Evolutionary conservation across 2,888 invertebrate genomes (phyloP), one percentile per base, ranked within the genome.

Genomic region (Cantharis lateralis): DNA sequence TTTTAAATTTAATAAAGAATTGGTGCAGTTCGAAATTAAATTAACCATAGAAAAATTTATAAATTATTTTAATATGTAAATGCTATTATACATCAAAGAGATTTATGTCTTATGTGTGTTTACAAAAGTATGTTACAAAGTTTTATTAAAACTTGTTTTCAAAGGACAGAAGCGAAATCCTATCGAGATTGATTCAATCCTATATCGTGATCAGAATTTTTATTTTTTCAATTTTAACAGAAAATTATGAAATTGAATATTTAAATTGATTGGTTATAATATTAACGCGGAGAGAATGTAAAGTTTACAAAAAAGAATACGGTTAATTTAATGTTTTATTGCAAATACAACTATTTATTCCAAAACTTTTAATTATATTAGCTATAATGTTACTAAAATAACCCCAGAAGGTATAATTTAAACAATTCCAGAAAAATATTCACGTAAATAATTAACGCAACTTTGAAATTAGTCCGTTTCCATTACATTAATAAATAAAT

Each of bases 101-200:
- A 48, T 48, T 48, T 48, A 48, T 48, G 48, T 48, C 48, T 48
- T 48, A 48, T 48, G 48, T 48, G 48, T 48, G 48, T 48, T 48
- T 48, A 48, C 48, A 63, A 63, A 63, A 63, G 18, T 63, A 63
- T 63, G 63, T 63, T 63, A 73, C 62, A 68, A 79, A 63, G 77
- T 74, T 74, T 74, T 74, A 74, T 77, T 79, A 77, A 79, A 77
- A 77, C 77, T 76, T 74, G 76, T 79, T 74, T 77, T 76, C 48
- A 74, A 71, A 74, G 79, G 77, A 74, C 74, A 64, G 77, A 74
- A 73, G 70, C 76, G 70, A 79, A 79, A 77, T 77, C 74, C 77
- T 75, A 70, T 77, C 75, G 68, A 77, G 75, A 77, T 79, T 79
- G 79, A 79, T 77, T 79, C 79, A 79, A 77, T 79, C 75, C 73